Evolutionary conservation across 2,888 invertebrate genomes (phyloP).

Genomic region (Heteromyza rotundicornis): DNA sequence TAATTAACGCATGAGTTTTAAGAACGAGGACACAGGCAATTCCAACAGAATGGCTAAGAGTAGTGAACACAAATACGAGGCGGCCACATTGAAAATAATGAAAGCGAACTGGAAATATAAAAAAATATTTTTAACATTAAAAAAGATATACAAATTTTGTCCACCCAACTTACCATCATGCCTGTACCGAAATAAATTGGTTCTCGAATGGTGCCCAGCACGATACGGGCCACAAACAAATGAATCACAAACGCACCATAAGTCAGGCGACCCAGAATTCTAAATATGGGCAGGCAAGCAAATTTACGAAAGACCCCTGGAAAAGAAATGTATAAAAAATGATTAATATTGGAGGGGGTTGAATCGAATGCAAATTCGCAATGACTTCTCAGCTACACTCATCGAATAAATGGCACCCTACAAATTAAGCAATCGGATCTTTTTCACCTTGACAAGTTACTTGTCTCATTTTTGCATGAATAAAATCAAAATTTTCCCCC

Average conservation of each 20-base stretch:
- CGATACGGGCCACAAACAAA: constrained; percentile 44
- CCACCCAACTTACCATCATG: constrained; percentile 46
- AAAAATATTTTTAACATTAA: not conserved
- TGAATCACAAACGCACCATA: constrained; percentile 56
- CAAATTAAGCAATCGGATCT: too few relatives aligned
- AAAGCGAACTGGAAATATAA: constrained; percentile 46
- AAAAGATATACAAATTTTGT: not conserved
- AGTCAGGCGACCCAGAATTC: constrained; percentile 54
- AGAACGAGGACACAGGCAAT: constrained; percentile 49
- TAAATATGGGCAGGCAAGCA: constrained; percentile 51
- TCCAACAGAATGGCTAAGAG: constrained; percentile 50
- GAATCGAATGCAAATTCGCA: too few relatives aligned
- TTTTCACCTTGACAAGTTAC: not conserved
- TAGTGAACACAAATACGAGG: constrained; percentile 48
- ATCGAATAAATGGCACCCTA: too few relatives aligned
- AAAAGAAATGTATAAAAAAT: too few relatives aligned
- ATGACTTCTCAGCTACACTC: too few relatives aligned
- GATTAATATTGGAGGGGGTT: too few relatives aligned
- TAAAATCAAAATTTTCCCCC: not conserved
- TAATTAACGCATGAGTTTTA: constrained; percentile 45
- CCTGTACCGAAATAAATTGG: constrained; percentile 53
- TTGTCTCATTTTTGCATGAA: not conserved
- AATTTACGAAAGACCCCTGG: constrained; percentile 52
- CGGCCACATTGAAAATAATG: constrained; percentile 44
- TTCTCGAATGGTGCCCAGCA: constrained; percentile 45